These are phyloP conservation scores for Megalops atlanticus DNA, from an alignment of 2,113 vertebrate genomes.

Conservation along the genomic window DNA sequence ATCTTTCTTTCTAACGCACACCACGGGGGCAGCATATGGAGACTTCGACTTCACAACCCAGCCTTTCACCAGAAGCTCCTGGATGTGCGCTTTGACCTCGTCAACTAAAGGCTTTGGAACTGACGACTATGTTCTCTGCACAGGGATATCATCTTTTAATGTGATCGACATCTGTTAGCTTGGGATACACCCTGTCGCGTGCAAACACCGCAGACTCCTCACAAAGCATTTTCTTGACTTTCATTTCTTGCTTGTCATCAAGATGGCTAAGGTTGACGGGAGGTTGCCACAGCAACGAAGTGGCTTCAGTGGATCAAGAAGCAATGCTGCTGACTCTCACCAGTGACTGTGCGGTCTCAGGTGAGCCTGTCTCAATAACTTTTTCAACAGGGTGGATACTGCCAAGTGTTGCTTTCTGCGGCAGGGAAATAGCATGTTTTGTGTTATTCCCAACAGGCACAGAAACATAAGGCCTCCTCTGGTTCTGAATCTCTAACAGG, in stretches of 20 bases:
- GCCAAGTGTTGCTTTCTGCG: conserved; percentile 11
- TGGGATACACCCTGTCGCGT: conserved; percentile 8
- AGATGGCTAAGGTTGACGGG: conserved; percentile 25
- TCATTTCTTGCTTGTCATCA: neutral
- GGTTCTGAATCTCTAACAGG: conserved; percentile 24
- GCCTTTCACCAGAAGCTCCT: neutral
- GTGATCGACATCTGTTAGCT: neutral
- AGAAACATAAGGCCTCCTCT: conserved; percentile 21
- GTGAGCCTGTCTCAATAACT: neutral
- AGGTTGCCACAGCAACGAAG: neutral
- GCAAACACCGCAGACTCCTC: neutral
- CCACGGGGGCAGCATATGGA: conserved; percentile 1
- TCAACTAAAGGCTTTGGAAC: neutral
- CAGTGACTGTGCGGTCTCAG: neutral
- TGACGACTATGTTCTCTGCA: neutral
- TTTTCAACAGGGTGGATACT: neutral
- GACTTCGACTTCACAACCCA: neutral
- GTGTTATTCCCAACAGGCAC: conserved; percentile 3
- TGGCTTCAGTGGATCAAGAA: neutral
- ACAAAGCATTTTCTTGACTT: conserved; percentile 10
- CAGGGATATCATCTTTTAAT: neutral
- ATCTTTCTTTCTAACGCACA: conserved; percentile 24
- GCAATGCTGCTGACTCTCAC: no score
- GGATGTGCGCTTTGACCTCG: conserved; percentile 10
- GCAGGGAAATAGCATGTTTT: neutral